Conservation (phyloP, 2,113 vertebrate species). For the Camelus bactrianus region DNA sequence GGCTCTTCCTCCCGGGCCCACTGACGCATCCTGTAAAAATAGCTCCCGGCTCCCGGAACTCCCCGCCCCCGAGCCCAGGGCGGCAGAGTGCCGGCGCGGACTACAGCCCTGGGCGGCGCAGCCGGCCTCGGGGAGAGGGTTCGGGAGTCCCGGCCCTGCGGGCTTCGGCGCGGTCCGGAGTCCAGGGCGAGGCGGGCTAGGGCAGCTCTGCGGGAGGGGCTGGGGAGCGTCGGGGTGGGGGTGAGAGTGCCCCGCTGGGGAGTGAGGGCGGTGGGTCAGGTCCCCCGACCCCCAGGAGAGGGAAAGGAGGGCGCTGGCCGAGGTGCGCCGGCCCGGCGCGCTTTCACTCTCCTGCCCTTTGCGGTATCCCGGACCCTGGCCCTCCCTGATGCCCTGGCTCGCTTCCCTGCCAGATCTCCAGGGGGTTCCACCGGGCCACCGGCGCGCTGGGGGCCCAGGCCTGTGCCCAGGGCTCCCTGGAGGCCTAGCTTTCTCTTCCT, state of each 20-base stretch:
- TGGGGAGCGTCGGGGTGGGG: background rate
- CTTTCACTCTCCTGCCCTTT: background rate
- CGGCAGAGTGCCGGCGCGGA: background rate
- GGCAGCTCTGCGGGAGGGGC: background rate
- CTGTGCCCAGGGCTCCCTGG: background rate
- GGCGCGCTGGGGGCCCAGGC: background rate
- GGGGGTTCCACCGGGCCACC: background rate
- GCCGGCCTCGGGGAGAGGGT: background rate
- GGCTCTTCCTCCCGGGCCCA: background rate
- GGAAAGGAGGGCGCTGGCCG: background rate
- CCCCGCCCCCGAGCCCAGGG: background rate
- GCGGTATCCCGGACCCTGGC: background rate
- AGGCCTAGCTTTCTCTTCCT: background rate
- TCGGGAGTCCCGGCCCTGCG: background rate
- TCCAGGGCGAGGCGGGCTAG: background rate
- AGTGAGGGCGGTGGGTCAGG: background rate
- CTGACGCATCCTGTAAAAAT: slow-evolving; percentile 64
- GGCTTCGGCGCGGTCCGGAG: background rate
- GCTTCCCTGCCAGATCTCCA: background rate
- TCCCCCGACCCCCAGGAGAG: background rate
- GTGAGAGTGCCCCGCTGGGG: background rate
- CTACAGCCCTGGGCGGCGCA: background rate
- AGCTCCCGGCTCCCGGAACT: slow-evolving; percentile 41
- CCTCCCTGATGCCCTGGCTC: background rate
- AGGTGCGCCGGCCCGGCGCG: background rate